These are phyloP conservation scores for Andricus grossulariae DNA, from an alignment of 1,140 invertebrate species.

Conservation along the genomic window DNA sequence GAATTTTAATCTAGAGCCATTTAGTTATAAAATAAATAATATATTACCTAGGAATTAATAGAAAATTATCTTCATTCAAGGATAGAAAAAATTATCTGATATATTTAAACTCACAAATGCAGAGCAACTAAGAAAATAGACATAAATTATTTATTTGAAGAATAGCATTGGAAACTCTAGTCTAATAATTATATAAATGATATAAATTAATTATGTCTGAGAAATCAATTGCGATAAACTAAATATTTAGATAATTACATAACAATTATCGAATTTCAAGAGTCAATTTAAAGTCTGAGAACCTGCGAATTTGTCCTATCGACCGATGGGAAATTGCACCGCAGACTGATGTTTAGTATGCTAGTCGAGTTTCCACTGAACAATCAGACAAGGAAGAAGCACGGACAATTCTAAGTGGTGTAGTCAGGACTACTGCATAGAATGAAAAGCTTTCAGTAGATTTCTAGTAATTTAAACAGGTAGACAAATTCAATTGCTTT, in stretches of 20 bases:
- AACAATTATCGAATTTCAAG: background rate
- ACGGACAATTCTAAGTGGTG: conserved; percentile 42
- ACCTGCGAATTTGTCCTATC: conserved; percentile 54
- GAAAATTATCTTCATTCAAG: too few relatives aligned
- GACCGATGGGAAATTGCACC: conserved; percentile 54
- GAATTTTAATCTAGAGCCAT: too few relatives aligned
- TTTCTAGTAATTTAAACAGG: conserved; percentile 11
- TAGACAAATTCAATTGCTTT: background rate
- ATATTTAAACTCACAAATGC: too few relatives aligned
- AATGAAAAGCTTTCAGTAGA: conserved; percentile 35
- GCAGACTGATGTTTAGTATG: conserved; percentile 66
- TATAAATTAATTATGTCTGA: too few relatives aligned
- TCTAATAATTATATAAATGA: too few relatives aligned
- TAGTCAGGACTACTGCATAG: conserved; percentile 36
- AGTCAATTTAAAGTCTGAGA: conserved; percentile 8
- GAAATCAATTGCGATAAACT: background rate
- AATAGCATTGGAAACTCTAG: too few relatives aligned
- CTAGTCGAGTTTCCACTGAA: conserved; percentile 58
- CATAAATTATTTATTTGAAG: too few relatives aligned
- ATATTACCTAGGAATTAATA: too few relatives aligned
- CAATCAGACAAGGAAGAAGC: conserved; percentile 58
- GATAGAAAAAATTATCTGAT: too few relatives aligned
- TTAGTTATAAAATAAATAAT: too few relatives aligned
- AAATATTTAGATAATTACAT: conserved; percentile 1
- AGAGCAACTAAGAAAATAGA: too few relatives aligned